Evolutionary conservation across 2,888 invertebrate species (phyloP), one percentile per base, ranked within the genome.

Genomic region (Dolomedes plantarius): DNA sequence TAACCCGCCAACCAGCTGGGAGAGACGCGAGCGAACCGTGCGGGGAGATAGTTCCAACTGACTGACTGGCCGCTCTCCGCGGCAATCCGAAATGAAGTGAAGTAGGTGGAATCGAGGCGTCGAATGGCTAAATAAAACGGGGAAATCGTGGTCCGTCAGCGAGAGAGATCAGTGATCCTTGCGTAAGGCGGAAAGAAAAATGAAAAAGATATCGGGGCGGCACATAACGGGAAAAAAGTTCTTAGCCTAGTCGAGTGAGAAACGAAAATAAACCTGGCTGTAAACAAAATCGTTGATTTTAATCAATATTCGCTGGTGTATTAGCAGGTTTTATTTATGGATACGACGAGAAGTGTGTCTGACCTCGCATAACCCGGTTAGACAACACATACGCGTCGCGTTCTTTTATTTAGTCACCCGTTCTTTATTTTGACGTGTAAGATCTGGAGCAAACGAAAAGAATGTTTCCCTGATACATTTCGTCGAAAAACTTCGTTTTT

Each of bases 251-350:
- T n/a, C n/a, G 23, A 50, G 50, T 50, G 39, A 36, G 29, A n/a
- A 28, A 69, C 69, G 39, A 69, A 69, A 69, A 69, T 69, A 69
- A 69, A 69, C 69, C 69, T 13, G 69, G 41, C 36, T 39, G 69
- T 69, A 69, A 39, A 69, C 69, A 69, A 41, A 69, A 41, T 69
- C 27, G 69, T 69, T 41, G 69, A 69, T 69, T 69, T 41, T 69
- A 69, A 69, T 69, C 69, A 69, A 69, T 69, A 69, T 69, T 39
- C 27, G 67, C 27, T 7, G 36, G 69, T 28, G 69, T 69, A 69
- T 69, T 69, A 69, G 36, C 69, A 27, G 69, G 41, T 69, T 69
- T 69, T 69, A 69, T 69, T 69, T 69, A 69, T 69, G 69, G 69
- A 41, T 69, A 41, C 16, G 69, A 31, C 11, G 68, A 36, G 32